phyloP scores from a whole-genome alignment of 2,113 vertebrate genomes.

The Embiotoca jacksoni region DNA sequence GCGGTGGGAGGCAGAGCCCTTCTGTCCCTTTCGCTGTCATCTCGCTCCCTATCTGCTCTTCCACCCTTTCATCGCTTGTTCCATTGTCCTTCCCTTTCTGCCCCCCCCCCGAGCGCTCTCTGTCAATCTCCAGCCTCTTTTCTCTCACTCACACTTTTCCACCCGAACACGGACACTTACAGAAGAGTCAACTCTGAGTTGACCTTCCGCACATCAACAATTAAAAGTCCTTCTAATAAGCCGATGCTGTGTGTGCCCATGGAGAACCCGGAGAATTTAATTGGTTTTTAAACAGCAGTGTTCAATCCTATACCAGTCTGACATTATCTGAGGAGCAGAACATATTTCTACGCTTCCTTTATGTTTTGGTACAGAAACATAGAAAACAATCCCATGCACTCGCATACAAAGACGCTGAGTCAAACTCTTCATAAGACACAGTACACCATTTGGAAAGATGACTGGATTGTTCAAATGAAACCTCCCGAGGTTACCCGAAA shows the following conservation, averaged over 20 bases:
- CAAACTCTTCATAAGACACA: no score
- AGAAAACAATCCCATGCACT: neutral
- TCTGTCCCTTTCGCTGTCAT: slow-evolving; percentile 61
- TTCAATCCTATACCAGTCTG: neutral
- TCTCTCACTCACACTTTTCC: slow-evolving; percentile 4
- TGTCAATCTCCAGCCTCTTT: slow-evolving; percentile 51
- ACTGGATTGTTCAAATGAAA: no score
- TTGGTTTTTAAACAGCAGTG: slow-evolving; percentile 5
- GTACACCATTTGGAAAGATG: no score
- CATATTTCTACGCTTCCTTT: neutral
- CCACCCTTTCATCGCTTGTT: slow-evolving; percentile 50
- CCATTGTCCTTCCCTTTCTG: slow-evolving; percentile 60
- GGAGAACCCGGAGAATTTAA: no score
- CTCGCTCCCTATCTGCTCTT: slow-evolving; percentile 32
- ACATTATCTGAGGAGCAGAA: neutral
- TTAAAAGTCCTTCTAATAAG: slow-evolving; percentile 11
- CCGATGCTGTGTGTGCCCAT: no score
- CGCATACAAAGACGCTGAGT: no score
- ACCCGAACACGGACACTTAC: slow-evolving; percentile 1
- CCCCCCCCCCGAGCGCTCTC: slow-evolving; percentile 34
- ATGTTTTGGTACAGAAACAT: neutral
- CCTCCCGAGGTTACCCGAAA: no score
- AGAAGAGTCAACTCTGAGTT: neutral
- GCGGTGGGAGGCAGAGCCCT: slow-evolving; percentile 55
- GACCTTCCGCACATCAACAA: slow-evolving; percentile 12